A percentile compares a stretch with the other conserved stretches of the same genome.
These are phyloP conservation scores for Stomatorhinus walkeri DNA, from an alignment of 2,797 vertebrate genomes.

Conservation along the genomic window DNA sequence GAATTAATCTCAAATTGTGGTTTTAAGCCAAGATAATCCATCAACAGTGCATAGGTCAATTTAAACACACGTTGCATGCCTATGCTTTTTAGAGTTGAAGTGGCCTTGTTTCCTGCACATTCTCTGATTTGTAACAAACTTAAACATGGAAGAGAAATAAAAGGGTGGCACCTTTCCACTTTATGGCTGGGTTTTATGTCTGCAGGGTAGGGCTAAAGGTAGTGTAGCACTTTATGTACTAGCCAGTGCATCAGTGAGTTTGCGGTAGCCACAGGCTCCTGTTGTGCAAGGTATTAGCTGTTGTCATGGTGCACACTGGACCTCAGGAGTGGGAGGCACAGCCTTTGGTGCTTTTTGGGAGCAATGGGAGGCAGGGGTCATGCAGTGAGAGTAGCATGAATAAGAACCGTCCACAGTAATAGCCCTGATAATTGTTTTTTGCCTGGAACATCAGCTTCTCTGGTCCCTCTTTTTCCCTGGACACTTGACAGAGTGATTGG, in stretches of 20 bases:
- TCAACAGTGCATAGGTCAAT: background rate
- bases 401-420: background rate
- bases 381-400: background rate
- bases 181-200: background rate
- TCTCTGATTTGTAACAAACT: background rate
- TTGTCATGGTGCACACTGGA: background rate
- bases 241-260: background rate
- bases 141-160: background rate
- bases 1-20: background rate
- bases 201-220: background rate
- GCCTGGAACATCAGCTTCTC: background rate
- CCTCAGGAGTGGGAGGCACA: background rate
- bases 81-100: background rate
- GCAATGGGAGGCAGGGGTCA: background rate
- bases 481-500: background rate
- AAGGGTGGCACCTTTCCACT: background rate
- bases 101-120: background rate
- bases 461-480: constrained; percentile 1
- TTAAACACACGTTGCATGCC: background rate
- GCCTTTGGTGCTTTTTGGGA: background rate
- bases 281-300: background rate
- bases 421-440: background rate
- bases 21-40: background rate
- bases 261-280: background rate
- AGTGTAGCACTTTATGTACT: background rate